Percentiles rank a stretch among this genome's conserved stretches.
Evolutionary conservation across 2,113 vertebrate genomes (phyloP).

Genomic region (Microcebus lehilahytsara): DNA sequence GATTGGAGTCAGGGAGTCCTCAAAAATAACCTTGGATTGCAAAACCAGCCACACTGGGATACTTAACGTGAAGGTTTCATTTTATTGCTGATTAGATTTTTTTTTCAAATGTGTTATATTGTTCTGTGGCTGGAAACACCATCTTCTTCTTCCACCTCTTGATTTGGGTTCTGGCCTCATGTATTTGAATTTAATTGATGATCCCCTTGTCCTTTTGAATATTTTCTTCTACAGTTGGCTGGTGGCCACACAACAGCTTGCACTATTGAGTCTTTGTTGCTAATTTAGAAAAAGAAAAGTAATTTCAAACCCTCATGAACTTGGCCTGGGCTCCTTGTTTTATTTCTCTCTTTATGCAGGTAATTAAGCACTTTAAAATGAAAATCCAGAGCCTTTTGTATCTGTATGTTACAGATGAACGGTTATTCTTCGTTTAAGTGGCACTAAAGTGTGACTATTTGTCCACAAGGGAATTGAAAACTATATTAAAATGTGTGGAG

Average conservation of each 20-base stretch:
- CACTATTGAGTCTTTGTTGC: constrained; percentile 63
- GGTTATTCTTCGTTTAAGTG: constrained; percentile 60
- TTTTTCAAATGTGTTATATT: constrained; percentile 5
- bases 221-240: constrained; percentile 49
- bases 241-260: constrained; percentile 55
- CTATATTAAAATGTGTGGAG: constrained; percentile 59
- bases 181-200: constrained; percentile 48
- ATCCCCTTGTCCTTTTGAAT: constrained; percentile 15
- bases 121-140: background rate
- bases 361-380: constrained; percentile 66
- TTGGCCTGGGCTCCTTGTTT: constrained; percentile 61
- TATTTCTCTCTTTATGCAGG: constrained; percentile 65
- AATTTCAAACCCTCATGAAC: constrained; percentile 71
- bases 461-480: constrained; percentile 35
- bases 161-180: constrained; percentile 30
- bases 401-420: constrained; percentile 40
- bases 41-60: background rate
- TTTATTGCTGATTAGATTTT: constrained; percentile 14
- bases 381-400: constrained; percentile 58
- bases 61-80: constrained; percentile 20
- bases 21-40: background rate
- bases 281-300: constrained; percentile 69
- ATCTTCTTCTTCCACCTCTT: constrained; percentile 41
- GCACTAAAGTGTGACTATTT: constrained; percentile 48
- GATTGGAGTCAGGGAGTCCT: background rate